Evolutionary conservation across 2,797 vertebrate genomes (phyloP).

Genomic region (Pipistrellus pipistrellus): DNA sequence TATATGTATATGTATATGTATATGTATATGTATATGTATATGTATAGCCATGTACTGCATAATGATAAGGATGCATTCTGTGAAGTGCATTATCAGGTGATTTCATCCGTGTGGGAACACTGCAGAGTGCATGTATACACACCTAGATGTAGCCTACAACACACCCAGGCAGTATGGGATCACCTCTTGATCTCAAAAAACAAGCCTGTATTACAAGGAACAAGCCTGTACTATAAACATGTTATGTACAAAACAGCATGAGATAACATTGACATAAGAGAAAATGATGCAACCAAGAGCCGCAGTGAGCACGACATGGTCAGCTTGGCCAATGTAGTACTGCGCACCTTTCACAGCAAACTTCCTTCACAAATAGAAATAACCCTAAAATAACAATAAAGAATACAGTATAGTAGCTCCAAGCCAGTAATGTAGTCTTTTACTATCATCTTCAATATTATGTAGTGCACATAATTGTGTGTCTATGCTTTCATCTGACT

Average conservation of each 20-base stretch:
- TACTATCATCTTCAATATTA: not conserved
- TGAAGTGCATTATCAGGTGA: not conserved
- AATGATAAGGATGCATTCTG: no score
- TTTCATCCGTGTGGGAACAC: not conserved
- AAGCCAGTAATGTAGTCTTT: not conserved
- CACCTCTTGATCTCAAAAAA: not conserved
- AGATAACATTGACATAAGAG: not conserved
- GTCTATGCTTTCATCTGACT: not conserved
- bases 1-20: not conserved
- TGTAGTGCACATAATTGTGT: not conserved
- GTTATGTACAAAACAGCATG: not conserved
- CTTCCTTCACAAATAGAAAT: no score
- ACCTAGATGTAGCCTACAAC: not conserved
- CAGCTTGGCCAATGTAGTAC: not conserved
- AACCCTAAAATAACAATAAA: not conserved
- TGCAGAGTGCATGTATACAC: not conserved
- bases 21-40: no score
- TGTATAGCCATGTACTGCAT: not conserved
- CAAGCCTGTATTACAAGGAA: not conserved
- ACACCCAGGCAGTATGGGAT: not conserved
- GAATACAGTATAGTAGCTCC: not conserved
- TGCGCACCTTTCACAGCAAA: not conserved
- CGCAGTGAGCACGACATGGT: not conserved
- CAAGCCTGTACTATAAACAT: not conserved
- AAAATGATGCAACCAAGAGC: not conserved